phyloP scores from a whole-genome alignment of 2,888 invertebrate genomes.

The Rhamphomyia laevipes region DNA sequence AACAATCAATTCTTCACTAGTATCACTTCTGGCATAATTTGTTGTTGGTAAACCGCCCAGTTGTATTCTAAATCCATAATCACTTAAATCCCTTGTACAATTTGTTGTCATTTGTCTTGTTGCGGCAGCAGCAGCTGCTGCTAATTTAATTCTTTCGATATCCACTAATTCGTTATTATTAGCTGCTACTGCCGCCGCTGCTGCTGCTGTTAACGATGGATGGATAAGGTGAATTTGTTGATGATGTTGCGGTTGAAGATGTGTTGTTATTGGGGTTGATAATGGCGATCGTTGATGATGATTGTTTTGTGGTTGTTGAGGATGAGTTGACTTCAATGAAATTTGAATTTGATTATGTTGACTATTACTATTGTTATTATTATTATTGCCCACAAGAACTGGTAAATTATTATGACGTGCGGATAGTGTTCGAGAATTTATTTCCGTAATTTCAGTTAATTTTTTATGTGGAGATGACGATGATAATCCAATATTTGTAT shows the following conservation, averaged over 20 bases:
- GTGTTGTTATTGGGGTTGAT: conserved; percentile 21
- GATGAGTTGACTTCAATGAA: neutral
- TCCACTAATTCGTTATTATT: conserved; percentile 21
- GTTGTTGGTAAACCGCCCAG: conserved; percentile 36
- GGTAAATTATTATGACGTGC: conserved; percentile 9
- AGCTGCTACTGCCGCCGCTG: neutral
- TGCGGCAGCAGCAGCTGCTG: conserved; percentile 14
- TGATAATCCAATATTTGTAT: conserved; percentile 19
- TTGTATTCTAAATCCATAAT: conserved; percentile 39
- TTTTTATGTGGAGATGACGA: conserved; percentile 20
- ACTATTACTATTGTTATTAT: conserved; percentile 3
- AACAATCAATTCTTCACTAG: conserved; percentile 38
- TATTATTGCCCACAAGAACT: neutral
- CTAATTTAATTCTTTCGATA: conserved; percentile 36
- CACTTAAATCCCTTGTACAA: conserved; percentile 30
- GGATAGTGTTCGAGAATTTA: conserved; percentile 15
- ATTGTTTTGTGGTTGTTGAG: neutral
- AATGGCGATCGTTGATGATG: conserved; percentile 18
- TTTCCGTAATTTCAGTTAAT: conserved; percentile 22
- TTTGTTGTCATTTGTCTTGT: conserved; percentile 16
- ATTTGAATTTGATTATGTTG: conserved; percentile 23
- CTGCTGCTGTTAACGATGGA: neutral
- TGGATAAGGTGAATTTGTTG: conserved; percentile 12
- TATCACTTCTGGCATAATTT: conserved; percentile 36
- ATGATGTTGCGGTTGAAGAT: conserved; percentile 22